Base-by-base conservation (phyloP, 2,797 vertebrate species). In the Enteromius treurensis region DNA sequence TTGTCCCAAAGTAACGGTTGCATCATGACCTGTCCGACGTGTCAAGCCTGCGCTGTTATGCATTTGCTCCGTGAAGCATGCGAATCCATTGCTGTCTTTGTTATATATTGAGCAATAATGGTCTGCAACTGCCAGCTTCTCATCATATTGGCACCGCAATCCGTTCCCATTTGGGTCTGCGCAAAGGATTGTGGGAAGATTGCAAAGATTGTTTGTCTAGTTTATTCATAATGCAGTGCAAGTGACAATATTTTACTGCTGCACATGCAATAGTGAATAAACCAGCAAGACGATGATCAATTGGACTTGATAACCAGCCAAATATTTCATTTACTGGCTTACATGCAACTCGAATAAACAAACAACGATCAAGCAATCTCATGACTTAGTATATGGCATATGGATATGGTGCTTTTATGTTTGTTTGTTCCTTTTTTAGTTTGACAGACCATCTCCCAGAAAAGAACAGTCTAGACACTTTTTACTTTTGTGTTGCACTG, bases 1-100 rank as follows among this genome's bases (percentile, higher is more conserved):
- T 45, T 45, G 11, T 45, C 42, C 64, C 80, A 23, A 80, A 53
- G 53, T 68, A 42, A 26, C 65, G 9, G 40, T 71, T 73, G 55
- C 67, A 74, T 75, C 78, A 80, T 67, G 71, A 45, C 60, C 60
- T 45, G 62, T 77, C 32, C n/a, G 19, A 58, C 6, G 3, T 65
- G 60, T 76, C 71, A 75, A 53, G 58, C 34, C n/a, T 32, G 67
- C 14, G 3, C 14, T 69, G 49, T 17, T 55, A 19, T 49, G 40
- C 10, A 29, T 62, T 21, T 51, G 45, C 17, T 47, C 40, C 3
- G 17, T 55, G 23, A 10, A 37, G 19, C 69, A 51, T 64, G 21
- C 29, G 60, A 29, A 65, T 40, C n/a, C 51, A 17, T 5, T 42
- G 45, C 62, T n/a, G 21, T 65, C 62, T 32, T 67, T 29, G 8